A percentile compares a stretch with the other conserved stretches of the same genome.
phyloP scores from a whole-genome alignment of 2,113 vertebrate species.

The Picathartes gymnocephalus region DNA sequence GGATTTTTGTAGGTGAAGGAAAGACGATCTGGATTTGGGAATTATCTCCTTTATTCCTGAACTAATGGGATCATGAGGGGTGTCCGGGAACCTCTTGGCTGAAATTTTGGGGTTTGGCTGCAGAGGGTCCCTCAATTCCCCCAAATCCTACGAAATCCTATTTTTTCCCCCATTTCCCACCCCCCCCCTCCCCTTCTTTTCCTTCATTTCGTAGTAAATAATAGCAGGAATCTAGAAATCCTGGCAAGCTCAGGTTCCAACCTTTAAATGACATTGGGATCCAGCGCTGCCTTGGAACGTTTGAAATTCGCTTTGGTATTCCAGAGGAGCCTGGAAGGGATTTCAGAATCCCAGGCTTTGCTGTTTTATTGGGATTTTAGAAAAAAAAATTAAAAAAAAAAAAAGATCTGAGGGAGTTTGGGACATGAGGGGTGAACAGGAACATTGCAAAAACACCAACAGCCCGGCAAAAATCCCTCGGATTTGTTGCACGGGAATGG shows the following conservation, averaged over 20 bases:
- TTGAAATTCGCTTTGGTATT: neutral
- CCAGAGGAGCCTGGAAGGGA: neutral
- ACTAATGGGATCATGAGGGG: accelerated
- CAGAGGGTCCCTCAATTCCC: too few species aligned
- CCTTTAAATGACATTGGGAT: constrained; percentile 48
- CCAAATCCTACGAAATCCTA: neutral
- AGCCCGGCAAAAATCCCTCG: neutral
- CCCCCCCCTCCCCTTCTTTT: accelerated
- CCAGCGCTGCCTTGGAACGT: neutral
- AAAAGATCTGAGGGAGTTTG: neutral
- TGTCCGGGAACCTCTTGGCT: neutral
- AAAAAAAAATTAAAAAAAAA: too few species aligned
- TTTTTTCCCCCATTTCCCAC: accelerated
- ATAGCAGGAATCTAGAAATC: neutral
- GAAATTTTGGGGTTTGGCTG: neutral
- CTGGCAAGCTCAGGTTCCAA: neutral
- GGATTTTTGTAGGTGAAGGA: neutral
- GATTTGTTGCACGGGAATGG: neutral
- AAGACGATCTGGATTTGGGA: neutral
- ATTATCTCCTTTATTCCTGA: neutral
- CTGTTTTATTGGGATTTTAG: neutral
- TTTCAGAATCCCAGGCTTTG: neutral
- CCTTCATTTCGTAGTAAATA: neutral
- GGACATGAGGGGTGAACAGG: neutral
- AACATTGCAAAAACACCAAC: neutral